These are phyloP conservation scores for Caenorhabditis briggsae DNA, from an alignment of 1,140 invertebrate genomes.

Conservation along the genomic window DNA sequence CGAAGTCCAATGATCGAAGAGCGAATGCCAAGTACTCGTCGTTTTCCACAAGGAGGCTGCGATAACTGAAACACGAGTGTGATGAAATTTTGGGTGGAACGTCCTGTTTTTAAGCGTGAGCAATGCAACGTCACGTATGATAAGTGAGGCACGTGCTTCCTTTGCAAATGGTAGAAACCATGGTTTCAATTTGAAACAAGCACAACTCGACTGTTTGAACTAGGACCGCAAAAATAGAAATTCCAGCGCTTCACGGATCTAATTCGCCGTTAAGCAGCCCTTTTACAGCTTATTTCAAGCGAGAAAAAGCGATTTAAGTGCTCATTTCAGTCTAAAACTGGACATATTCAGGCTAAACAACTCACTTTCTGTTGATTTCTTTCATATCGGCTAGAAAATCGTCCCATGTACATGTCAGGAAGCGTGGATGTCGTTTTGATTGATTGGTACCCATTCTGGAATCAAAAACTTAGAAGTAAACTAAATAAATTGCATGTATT, in stretches of 20 bases:
- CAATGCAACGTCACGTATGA: neutral
- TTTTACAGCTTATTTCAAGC: no score
- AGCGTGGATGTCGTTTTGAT: slow-evolving; percentile 33
- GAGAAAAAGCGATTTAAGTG: no score
- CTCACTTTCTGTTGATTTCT: slow-evolving; percentile 25
- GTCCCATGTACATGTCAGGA: slow-evolving; percentile 6
- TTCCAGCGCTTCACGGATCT: no score
- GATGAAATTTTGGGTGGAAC: no score
- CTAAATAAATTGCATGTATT: no score
- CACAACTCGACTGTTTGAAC: no score
- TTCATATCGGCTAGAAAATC: slow-evolving; percentile 8
- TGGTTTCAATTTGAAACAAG: no score
- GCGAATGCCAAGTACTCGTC: slow-evolving; percentile 33
- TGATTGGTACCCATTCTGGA: slow-evolving; percentile 34
- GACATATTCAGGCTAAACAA: neutral
- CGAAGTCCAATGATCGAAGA: neutral
- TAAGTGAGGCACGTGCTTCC: no score
- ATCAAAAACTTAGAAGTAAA: neutral
- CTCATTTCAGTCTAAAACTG: no score
- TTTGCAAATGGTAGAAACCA: no score
- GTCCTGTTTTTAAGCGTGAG: neutral
- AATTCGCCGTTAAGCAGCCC: no score
- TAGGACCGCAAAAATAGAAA: no score
- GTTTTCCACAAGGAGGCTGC: slow-evolving; percentile 6
- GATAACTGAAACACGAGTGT: neutral